phyloP scores from a whole-genome alignment of 1,140 invertebrate species.

The Macrotrachela quadricornifera region DNA sequence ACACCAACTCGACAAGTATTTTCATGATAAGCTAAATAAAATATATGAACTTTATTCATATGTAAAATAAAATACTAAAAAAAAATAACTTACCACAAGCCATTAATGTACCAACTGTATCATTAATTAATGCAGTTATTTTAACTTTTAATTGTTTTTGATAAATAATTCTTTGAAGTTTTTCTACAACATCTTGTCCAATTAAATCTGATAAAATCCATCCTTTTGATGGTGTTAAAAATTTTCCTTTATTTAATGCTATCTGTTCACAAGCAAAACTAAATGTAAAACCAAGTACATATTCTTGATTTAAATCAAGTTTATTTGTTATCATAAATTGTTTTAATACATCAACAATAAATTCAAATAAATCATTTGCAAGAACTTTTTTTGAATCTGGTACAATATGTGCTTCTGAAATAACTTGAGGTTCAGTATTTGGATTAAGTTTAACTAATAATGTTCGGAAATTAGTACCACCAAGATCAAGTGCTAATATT shows the following conservation, averaged over 20 bases:
- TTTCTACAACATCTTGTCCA: conserved; percentile 58
- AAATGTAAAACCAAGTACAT: conserved; percentile 75
- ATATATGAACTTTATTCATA: too few species aligned
- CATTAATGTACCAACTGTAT: conserved; percentile 59
- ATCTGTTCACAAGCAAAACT: conserved; percentile 80
- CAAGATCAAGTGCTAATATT: conserved; percentile 61
- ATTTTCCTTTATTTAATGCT: conserved; percentile 62
- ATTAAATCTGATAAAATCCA: conserved; percentile 70
- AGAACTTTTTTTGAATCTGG: conserved; percentile 14
- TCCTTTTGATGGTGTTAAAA: conserved; percentile 85
- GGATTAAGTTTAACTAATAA: conserved; percentile 49
- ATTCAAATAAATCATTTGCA: conserved; percentile 58
- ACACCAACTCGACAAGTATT: neutral
- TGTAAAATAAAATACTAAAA: conserved; percentile 37
- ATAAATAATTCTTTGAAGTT: conserved; percentile 43
- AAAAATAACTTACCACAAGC: conserved; percentile 64
- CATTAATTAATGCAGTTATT: conserved; percentile 23
- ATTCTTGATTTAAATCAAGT: too few species aligned
- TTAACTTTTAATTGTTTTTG: conserved; percentile 9
- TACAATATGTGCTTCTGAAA: conserved; percentile 49
- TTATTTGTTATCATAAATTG: conserved; percentile 62
- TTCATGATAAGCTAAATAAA: neutral
- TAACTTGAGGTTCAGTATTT: conserved; percentile 51
- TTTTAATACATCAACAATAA: conserved; percentile 84
- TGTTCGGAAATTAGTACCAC: conserved; percentile 96